Evolutionary conservation across 2,113 vertebrate genomes (phyloP), one percentile per base, ranked within the genome.

Genomic region (Anolis carolinensis): DNA sequence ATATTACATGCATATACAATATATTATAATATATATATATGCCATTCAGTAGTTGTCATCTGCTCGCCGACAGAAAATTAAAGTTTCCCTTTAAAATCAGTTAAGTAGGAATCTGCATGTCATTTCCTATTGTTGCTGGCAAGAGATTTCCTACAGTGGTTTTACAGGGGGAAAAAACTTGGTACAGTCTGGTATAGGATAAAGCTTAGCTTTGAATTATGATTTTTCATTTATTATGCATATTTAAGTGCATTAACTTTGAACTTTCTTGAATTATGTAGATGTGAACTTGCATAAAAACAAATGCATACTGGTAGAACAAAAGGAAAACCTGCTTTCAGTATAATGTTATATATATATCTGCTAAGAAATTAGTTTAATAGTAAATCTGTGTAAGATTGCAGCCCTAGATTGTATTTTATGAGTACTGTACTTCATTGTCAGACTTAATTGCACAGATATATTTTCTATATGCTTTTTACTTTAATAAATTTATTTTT

Each of bases 261-360:
- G 82, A 88, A 72, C 90, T 89, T 89, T 18, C 82, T 85, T 2
- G 59, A 77, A 75, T 90, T 10, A 62, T 67, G 36, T 59, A 87
- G 79, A 71, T 79, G 74, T 88, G n/a, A 30, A 65, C 59, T 50
- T 75, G 79, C 75, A 55, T 88, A 63, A 59, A 55, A 36, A 25
- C 10, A 65, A 80, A 65, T 25, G 10, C 63, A 77, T 52, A 76
- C 23, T 50, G 27, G 27, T 39, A 77, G 52, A n/a, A 30, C 63
- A 30, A 36, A 72, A 85, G 48, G 59, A 80, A 81, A 74, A 21
- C 13, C 36, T 32, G 10, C 16, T 73, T 81, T 4, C 30, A 81
- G 6, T 4, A 14, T 36, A 67, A 44, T 65, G 36, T 23, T 34
- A 4, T 14, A 16, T 13, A 13, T 59, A 44, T 65, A 23, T 48